Percentiles rank a stretch among this genome's conserved stretches.
Conservation (phyloP, 2,888 invertebrate species). For the Galeruca laticollis region DNA sequence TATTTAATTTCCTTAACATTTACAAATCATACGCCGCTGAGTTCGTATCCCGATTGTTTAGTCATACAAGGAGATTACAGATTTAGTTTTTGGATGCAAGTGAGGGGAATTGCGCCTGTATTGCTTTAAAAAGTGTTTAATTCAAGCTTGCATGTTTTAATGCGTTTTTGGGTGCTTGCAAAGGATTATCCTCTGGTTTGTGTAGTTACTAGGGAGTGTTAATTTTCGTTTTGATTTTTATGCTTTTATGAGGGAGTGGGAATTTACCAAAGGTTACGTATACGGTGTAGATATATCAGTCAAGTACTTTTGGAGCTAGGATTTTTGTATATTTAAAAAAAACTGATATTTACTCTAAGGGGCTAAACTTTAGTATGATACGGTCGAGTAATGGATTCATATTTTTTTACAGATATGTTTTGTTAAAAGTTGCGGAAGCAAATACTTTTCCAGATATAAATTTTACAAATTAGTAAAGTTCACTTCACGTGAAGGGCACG, state of each 20-base stretch:
- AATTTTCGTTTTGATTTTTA: constrained; percentile 17
- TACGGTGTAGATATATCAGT: background rate
- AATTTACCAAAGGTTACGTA: no score
- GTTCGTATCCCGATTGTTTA: constrained; percentile 40
- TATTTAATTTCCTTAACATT: background rate
- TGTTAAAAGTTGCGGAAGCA: no score
- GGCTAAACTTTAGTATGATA: no score
- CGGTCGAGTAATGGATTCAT: no score
- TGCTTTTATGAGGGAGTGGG: background rate
- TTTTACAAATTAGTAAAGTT: no score
- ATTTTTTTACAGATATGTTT: no score
- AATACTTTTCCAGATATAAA: no score
- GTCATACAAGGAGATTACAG: constrained; percentile 47
- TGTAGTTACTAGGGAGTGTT: constrained; percentile 22
- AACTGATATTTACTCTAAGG: no score
- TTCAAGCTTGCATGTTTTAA: constrained; percentile 42
- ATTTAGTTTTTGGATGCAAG: constrained; percentile 48
- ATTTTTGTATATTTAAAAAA: no score
- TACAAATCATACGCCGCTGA: constrained; percentile 3
- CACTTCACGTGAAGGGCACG: no score
- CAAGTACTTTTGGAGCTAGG: background rate
- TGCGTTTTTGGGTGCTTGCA: constrained; percentile 24
- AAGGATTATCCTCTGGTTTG: constrained; percentile 27
- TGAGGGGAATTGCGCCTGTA: constrained; percentile 36
- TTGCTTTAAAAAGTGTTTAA: constrained; percentile 51